A percentile compares a stretch with the other conserved stretches of the same genome.
Conservation (phyloP, 2,888 invertebrate species). For the Pseudanteris insignis region DNA sequence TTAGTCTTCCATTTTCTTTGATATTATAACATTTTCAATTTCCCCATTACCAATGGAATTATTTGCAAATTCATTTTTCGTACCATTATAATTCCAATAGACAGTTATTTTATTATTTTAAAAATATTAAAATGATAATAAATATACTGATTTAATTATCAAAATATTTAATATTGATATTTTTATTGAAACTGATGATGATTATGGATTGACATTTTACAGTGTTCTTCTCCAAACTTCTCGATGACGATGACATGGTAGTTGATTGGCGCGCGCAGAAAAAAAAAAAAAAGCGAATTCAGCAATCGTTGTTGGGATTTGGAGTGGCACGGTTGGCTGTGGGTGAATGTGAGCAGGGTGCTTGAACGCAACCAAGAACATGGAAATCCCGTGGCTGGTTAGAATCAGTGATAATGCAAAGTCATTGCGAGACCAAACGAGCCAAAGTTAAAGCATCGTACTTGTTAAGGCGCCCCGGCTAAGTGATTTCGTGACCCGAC, state of each 20-base stretch:
- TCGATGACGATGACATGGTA: too few species aligned
- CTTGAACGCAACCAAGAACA: slow-evolving; percentile 52
- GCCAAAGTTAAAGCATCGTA: slow-evolving; percentile 53
- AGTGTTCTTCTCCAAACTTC: too few species aligned
- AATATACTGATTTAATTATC: slow-evolving; percentile 11
- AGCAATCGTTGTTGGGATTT: too few species aligned
- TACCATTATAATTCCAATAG: too few species aligned
- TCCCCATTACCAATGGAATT: too few species aligned
- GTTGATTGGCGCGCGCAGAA: too few species aligned
- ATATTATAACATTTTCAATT: too few species aligned
- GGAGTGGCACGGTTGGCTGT: too few species aligned
- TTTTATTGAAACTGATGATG: too few species aligned
- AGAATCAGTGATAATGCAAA: slow-evolving; percentile 60
- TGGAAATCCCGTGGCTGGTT: slow-evolving; percentile 65
- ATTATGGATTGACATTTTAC: too few species aligned
- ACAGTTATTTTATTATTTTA: neutral
- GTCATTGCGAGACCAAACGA: slow-evolving; percentile 50
- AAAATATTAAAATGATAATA: neutral
- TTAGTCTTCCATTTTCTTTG: too few species aligned
- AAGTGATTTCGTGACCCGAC: slow-evolving; percentile 48
- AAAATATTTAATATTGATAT: slow-evolving; percentile 10
- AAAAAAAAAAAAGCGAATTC: too few species aligned
- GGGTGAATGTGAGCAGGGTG: slow-evolving; percentile 21
- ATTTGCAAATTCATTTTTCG: neutral
- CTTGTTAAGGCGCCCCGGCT: slow-evolving; percentile 53